Evolutionary conservation across 2,797 vertebrate species (phyloP).

Genomic region (Rhinatrema bivittatum): DNA sequence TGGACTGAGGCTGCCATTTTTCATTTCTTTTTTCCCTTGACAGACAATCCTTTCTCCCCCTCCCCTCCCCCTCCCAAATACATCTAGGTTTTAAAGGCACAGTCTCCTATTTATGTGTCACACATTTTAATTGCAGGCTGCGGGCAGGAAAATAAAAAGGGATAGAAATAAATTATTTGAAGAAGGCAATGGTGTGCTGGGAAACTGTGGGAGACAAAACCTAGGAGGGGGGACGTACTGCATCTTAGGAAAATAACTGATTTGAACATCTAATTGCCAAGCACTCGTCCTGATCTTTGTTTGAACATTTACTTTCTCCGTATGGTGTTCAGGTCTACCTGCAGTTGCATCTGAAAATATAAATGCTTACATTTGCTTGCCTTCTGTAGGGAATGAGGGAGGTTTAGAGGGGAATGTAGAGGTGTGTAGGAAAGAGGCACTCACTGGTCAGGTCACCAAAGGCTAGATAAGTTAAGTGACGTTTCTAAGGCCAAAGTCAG

Average conservation of each 20-base stretch:
- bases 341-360: too few relatives aligned
- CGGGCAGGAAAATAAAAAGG: slow-evolving; percentile 31
- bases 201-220: too few relatives aligned
- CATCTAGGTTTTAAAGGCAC: slow-evolving; percentile 70
- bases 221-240: slow-evolving; percentile 51
- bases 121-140: slow-evolving; percentile 59
- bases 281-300: too few relatives aligned
- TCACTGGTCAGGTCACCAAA: too few relatives aligned
- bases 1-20: slow-evolving; percentile 47
- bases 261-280: slow-evolving; percentile 67
- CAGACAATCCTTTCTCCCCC: slow-evolving; percentile 61
- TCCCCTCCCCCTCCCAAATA: slow-evolving; percentile 59
- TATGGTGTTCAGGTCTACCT: too few relatives aligned
- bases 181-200: slow-evolving; percentile 31
- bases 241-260: slow-evolving; percentile 64
- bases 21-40: slow-evolving; percentile 50
- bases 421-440: too few relatives aligned
- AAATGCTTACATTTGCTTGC: too few relatives aligned
- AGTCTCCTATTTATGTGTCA: slow-evolving; percentile 40
- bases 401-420: too few relatives aligned
- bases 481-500: too few relatives aligned
- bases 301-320: too few relatives aligned
- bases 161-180: slow-evolving; percentile 23
- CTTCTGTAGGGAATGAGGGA: too few relatives aligned
- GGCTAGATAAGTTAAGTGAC: too few relatives aligned